Conservation (phyloP, 2,888 invertebrate species). For the Acrobasis consociella region DNA sequence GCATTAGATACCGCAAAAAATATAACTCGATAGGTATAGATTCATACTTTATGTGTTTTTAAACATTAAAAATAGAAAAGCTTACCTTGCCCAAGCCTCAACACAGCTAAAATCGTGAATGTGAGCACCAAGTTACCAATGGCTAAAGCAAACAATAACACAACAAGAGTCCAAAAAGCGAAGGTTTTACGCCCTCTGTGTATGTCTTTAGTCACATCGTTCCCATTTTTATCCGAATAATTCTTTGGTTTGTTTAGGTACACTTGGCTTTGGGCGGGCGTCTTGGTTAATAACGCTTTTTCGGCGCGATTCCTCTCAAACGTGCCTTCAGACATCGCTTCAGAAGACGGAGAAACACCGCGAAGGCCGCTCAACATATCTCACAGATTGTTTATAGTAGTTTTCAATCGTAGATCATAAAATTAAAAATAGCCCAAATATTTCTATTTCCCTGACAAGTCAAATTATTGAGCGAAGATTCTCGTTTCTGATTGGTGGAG, state of each 20-base stretch:
- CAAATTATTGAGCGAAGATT: slow-evolving; percentile 72
- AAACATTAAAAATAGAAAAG: slow-evolving; percentile 2
- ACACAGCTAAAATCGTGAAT: slow-evolving; percentile 90
- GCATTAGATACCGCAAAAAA: too few relatives aligned
- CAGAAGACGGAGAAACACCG: slow-evolving; percentile 68
- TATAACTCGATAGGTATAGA: too few relatives aligned
- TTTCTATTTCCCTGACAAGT: slow-evolving; percentile 48
- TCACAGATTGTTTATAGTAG: slow-evolving; percentile 35
- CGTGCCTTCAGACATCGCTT: slow-evolving; percentile 70
- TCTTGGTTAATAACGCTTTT: slow-evolving; percentile 68
- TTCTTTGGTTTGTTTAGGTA: slow-evolving; percentile 57
- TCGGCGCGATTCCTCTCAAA: slow-evolving; percentile 67
- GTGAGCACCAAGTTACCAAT: slow-evolving; percentile 91
- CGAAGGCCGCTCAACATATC: slow-evolving; percentile 60
- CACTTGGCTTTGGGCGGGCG: slow-evolving; percentile 60
- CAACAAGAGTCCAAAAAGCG: slow-evolving; percentile 91
- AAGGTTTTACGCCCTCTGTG: slow-evolving; percentile 84
- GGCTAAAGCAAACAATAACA: slow-evolving; percentile 86
- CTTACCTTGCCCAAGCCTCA: slow-evolving; percentile 87
- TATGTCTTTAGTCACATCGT: slow-evolving; percentile 65
- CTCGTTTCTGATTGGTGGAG: slow-evolving; percentile 48
- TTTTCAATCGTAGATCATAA: slow-evolving; percentile 42
- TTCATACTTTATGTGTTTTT: too few relatives aligned
- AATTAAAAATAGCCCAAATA: slow-evolving; percentile 63
- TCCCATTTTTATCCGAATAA: slow-evolving; percentile 75